Base-by-base conservation (phyloP, 1,140 invertebrate genomes). In the Phortica variegata region DNA sequence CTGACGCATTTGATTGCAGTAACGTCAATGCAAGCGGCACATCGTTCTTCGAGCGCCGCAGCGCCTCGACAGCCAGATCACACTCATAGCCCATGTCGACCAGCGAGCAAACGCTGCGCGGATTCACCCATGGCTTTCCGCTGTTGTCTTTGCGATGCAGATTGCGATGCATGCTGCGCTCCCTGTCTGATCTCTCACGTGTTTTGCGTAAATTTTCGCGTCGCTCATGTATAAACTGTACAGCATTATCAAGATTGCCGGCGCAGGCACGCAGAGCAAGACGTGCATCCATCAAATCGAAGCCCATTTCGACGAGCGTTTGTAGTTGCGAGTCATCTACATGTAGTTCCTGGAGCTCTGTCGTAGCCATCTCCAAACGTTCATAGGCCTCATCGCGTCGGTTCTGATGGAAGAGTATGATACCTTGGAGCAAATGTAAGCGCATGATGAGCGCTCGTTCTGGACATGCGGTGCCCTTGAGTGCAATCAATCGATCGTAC, bases 401-500 rank as follows among this genome's bases (percentile, higher is more conserved):
- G 60, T 88, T 86, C 74, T 86, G 82, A 68, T 91, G 87, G 66
- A 85, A 91, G 1, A 84, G 77, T 2, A 89, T 81, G 45, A 91
- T 84, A 2, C 85, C 89, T 77, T 91, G 87, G 15, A 91, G 77
- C 13, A 91, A 75, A 75, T 90, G 87, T 2, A 91, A 78, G 3
- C 88, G 80, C 80, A 89, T 83, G 47, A 90, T 81, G 7, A 91
- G 66, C 5, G 84, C 87, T 18, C 83, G 78, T 65, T 90, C 88
- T 51, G 85, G 85, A 2, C 83, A 85, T 36, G 43, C 56, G 16
- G 47, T 34, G 2, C 85, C 87, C 76, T 89, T 89, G 0, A 90
- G 60, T 1, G 81, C 80, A 33, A 84, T 79, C 1, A 90, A 63
- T 32, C 88, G 78, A 59, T 86, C 81, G 29, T 87, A 77, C 60